These are phyloP conservation scores for Lithobates pipiens DNA, from an alignment of 2,797 vertebrate genomes.

Conservation along the genomic window DNA sequence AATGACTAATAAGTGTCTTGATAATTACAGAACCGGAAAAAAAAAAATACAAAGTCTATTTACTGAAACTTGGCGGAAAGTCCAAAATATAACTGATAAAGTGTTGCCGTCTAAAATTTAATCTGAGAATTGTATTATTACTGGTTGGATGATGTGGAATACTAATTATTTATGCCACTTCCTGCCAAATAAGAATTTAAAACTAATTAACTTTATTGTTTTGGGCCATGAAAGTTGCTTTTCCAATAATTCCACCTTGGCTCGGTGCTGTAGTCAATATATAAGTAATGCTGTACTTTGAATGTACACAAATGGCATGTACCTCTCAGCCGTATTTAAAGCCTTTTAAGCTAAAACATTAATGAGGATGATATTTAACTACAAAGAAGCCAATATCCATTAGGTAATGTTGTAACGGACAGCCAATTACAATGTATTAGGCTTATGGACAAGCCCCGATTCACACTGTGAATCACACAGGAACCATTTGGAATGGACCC, in stretches of 20 bases:
- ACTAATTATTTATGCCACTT: constrained; percentile 10
- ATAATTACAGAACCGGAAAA: constrained; percentile 1
- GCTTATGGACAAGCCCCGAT: no score
- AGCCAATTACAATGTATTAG: neutral
- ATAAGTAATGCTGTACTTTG: neutral
- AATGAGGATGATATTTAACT: neutral
- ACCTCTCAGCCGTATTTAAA: neutral
- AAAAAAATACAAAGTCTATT: neutral
- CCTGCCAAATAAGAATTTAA: constrained; percentile 15
- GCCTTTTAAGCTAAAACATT: neutral
- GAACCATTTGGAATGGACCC: no score
- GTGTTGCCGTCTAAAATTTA: neutral
- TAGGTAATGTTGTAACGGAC: neutral
- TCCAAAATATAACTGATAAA: neutral
- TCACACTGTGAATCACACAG: no score
- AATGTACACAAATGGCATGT: neutral
- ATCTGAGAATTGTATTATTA: neutral
- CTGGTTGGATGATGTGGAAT: neutral
- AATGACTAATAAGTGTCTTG: constrained; percentile 26
- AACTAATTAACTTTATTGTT: constrained; percentile 27
- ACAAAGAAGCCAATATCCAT: neutral
- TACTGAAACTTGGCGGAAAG: constrained; percentile 24
- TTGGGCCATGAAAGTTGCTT: constrained; percentile 13
- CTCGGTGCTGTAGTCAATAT: constrained; percentile 10
- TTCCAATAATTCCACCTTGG: constrained; percentile 26